Conservation (phyloP, 1,140 invertebrate species). For the Drosophila ficusphila region DNA sequence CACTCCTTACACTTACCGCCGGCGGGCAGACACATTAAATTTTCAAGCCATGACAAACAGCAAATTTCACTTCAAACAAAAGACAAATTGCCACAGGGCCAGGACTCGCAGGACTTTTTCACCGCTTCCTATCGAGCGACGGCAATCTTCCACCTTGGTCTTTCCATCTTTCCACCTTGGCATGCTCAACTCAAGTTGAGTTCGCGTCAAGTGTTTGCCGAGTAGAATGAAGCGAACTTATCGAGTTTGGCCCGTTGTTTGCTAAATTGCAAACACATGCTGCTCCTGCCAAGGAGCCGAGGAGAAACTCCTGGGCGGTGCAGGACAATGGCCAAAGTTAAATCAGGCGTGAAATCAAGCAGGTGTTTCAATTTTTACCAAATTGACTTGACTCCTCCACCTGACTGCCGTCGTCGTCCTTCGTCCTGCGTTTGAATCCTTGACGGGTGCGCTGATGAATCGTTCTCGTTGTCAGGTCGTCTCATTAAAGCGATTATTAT, state of each 20-base stretch:
- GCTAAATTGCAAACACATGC: constrained; percentile 82
- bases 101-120: constrained; percentile 52
- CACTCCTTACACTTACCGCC: background rate
- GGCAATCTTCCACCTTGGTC: constrained; percentile 68
- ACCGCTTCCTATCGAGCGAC: constrained; percentile 53
- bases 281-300: constrained; percentile 48
- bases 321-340: constrained; percentile 76
- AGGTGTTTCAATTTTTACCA: constrained; percentile 82
- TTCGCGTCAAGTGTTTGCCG: constrained; percentile 71
- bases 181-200: constrained; percentile 36
- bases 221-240: constrained; percentile 64
- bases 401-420: constrained; percentile 19
- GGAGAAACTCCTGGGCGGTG: constrained; percentile 17
- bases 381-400: constrained; percentile 69
- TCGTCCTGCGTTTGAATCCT: background rate
- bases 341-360: constrained; percentile 81
- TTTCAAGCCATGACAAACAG: constrained; percentile 66
- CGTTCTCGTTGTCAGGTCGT: constrained; percentile 59
- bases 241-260: constrained; percentile 71
- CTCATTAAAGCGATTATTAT: constrained; percentile 80
- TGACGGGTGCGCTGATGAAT: constrained; percentile 64
- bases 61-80: constrained; percentile 82
- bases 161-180: constrained; percentile 36
- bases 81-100: constrained; percentile 73
- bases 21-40: constrained; percentile 58